These are phyloP conservation scores for Phenganax stokvisi DNA, from an alignment of 92 coral and sea anemone species.

Conservation along the genomic window DNA sequence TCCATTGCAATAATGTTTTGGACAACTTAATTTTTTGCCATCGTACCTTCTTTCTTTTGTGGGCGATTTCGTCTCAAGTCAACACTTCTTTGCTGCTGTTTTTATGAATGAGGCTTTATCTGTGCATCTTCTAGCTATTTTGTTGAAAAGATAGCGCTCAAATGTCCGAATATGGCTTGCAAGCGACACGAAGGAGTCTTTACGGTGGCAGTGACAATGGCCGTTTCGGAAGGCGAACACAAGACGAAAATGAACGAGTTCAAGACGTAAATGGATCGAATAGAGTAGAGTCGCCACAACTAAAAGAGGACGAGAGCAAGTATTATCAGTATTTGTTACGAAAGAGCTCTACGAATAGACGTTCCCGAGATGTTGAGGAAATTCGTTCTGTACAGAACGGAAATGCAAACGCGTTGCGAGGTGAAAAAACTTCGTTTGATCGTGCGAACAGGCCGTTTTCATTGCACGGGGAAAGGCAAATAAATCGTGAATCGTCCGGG, in stretches of 20 bases:
- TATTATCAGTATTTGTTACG: slow-evolving; percentile 34
- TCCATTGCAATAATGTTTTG: slow-evolving; percentile 19
- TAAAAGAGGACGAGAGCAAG: slow-evolving; percentile 22
- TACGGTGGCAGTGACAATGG: slow-evolving; percentile 13
- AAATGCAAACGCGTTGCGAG: background rate
- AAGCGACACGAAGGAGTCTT: slow-evolving; percentile 11
- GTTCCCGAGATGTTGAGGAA: background rate
- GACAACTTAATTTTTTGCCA: slow-evolving; percentile 1
- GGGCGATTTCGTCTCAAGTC: background rate
- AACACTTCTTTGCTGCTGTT: background rate
- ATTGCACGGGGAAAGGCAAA: slow-evolving; percentile 10
- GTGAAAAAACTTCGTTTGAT: slow-evolving; percentile 1
- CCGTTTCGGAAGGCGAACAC: slow-evolving; percentile 19
- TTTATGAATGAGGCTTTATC: background rate
- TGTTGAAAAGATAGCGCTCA: slow-evolving; percentile 20
- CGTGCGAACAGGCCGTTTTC: slow-evolving; percentile 7
- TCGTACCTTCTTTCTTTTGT: slow-evolving; percentile 3
- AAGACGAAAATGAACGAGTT: slow-evolving; percentile 4
- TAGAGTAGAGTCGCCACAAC: background rate
- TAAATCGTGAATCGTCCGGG: slow-evolving; percentile 13
- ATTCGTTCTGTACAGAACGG: slow-evolving; percentile 11
- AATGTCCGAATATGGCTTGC: slow-evolving; percentile 37
- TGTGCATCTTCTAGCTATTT: background rate
- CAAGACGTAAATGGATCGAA: slow-evolving; percentile 18
- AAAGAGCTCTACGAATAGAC: slow-evolving; percentile 27